Percentiles rank a stretch among this genome's conserved stretches.
Conservation (phyloP, 2,888 invertebrate species). For the Epinotia bilunana region DNA sequence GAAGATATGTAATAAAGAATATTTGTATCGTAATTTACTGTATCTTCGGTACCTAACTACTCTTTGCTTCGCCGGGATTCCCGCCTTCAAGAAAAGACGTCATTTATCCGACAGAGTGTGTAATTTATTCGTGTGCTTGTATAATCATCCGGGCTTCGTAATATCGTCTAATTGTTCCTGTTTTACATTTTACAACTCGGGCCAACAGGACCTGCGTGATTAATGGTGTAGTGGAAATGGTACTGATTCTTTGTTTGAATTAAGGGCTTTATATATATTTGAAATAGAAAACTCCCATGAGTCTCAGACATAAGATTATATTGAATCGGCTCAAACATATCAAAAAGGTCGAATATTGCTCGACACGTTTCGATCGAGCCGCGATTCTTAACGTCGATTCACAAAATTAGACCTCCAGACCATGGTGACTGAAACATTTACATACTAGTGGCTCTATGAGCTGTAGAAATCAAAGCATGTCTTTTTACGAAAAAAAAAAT, state of each 20-base stretch:
- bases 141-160: slow-evolving; percentile 37
- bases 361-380: too few species aligned
- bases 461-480: too few species aligned
- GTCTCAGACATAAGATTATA: too few species aligned
- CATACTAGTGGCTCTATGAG: too few species aligned
- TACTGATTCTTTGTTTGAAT: slow-evolving; percentile 17
- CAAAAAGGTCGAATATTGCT: too few species aligned
- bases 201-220: slow-evolving; percentile 30
- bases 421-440: too few species aligned
- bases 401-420: too few species aligned
- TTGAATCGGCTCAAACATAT: too few species aligned
- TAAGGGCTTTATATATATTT: not conserved
- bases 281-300: too few species aligned
- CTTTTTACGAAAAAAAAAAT: too few species aligned
- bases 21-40: not conserved
- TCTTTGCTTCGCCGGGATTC: slow-evolving; percentile 28
- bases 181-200: slow-evolving; percentile 42
- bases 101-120: slow-evolving; percentile 42
- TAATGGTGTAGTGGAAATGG: slow-evolving; percentile 34
- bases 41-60: not conserved
- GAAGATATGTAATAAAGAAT: too few species aligned
- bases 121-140: slow-evolving; percentile 45
- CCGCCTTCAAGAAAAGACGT: slow-evolving; percentile 38
- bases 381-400: too few species aligned
- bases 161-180: slow-evolving; percentile 44